A percentile compares a stretch with the other conserved stretches of the same genome.
Evolutionary conservation across 2,113 vertebrate species (phyloP).

Genomic region (Cryptomyrus ogoouensis): DNA sequence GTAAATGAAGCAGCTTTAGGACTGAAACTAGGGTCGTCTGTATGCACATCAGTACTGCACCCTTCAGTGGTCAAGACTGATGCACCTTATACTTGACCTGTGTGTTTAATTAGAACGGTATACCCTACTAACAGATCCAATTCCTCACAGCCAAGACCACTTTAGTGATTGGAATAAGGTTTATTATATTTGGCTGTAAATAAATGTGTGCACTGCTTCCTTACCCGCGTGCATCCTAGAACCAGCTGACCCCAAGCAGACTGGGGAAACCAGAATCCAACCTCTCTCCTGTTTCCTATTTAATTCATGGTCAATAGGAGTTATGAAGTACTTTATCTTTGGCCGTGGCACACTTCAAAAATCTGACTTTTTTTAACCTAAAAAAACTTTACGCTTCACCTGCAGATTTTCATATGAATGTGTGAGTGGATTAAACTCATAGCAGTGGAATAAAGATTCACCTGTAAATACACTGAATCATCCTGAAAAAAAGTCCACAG

Average conservation of each 20-base stretch:
- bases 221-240: background rate
- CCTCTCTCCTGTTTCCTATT: background rate
- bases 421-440: slow-evolving; percentile 55
- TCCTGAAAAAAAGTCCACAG: slow-evolving; percentile 55
- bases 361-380: slow-evolving; percentile 28
- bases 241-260: background rate
- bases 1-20: slow-evolving; percentile 26
- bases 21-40: background rate
- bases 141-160: background rate
- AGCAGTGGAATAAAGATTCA: slow-evolving; percentile 52
- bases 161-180: background rate
- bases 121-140: background rate
- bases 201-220: background rate
- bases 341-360: background rate
- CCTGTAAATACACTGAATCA: slow-evolving; percentile 62
- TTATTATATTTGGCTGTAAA: background rate
- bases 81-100: background rate
- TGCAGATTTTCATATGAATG: slow-evolving; percentile 61
- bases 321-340: background rate
- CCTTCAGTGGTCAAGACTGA: background rate
- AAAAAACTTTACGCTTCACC: slow-evolving; percentile 39
- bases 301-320: background rate
- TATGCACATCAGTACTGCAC: background rate
- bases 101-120: background rate
- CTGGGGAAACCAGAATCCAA: background rate